A percentile compares a stretch with the other conserved stretches of the same genome.
These are phyloP conservation scores for Myocastor coypus DNA, from an alignment of 2,113 vertebrate species.

Conservation along the genomic window DNA sequence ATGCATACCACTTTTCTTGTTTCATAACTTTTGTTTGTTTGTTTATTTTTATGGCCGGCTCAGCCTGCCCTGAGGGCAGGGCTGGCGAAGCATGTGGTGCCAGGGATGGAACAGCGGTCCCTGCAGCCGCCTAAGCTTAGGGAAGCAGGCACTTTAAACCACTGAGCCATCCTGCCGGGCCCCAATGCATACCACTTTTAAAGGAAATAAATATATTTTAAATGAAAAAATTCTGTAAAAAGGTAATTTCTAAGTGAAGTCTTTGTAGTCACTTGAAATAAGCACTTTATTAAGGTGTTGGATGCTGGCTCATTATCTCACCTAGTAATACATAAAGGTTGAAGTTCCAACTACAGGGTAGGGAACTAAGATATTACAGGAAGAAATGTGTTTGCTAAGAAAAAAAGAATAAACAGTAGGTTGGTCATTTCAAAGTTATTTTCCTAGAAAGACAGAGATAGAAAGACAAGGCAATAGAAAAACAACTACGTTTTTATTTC, in stretches of 20 bases:
- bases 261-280: no score
- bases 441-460: background rate
- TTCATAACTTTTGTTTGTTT: no score
- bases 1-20: background rate
- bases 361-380: background rate
- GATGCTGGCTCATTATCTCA: background rate
- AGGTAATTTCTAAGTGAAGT: background rate
- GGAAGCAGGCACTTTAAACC: no score
- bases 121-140: no score
- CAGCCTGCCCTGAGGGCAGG: no score
- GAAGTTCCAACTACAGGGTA: background rate
- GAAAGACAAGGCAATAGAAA: background rate
- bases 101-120: no score
- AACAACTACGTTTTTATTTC: background rate
- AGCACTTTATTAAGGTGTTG: background rate
- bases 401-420: background rate
- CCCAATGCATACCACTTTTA: background rate
- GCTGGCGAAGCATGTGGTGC: no score
- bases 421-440: background rate
- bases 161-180: no score
- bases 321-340: background rate
- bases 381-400: background rate
- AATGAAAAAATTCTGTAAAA: conserved; percentile 3
- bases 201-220: background rate
- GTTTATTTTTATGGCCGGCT: no score